phyloP scores from a whole-genome alignment of 2,888 invertebrate genomes.

The Caenorhabditis wallacei region DNA sequence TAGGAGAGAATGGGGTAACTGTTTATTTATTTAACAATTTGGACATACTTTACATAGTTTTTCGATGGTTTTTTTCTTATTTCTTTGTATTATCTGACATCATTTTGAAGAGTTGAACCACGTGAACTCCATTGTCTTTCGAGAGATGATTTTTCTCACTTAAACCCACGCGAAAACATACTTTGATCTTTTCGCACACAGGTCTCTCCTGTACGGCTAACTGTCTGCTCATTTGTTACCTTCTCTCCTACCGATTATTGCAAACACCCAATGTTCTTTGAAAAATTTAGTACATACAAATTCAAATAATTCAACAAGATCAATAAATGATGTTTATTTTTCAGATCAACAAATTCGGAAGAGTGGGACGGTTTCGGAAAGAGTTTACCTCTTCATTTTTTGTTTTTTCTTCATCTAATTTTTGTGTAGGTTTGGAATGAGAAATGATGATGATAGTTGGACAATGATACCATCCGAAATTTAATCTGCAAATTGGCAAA shows the following conservation, averaged over 20 bases:
- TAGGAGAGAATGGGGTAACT: conserved; percentile 15
- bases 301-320: conserved; percentile 33
- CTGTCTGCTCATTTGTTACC: conserved; percentile 9
- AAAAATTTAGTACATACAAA: conserved; percentile 28
- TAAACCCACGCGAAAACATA: conserved; percentile 29
- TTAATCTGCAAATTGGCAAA: too few relatives aligned
- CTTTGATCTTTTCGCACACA: conserved; percentile 35
- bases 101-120: conserved; percentile 24
- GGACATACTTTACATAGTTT: conserved; percentile 14
- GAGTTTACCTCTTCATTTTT: not conserved
- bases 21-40: conserved; percentile 17
- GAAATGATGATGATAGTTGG: not conserved
- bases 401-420: conserved; percentile 12
- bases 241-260: conserved; percentile 1
- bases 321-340: conserved; percentile 44
- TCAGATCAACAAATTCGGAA: conserved; percentile 21
- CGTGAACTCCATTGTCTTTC: conserved; percentile 12
- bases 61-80: not conserved
- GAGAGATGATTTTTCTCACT: not conserved
- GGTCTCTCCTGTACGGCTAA: not conserved
- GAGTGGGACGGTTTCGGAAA: not conserved
- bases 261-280: conserved; percentile 40
- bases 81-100: conserved; percentile 18
- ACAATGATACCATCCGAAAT: not conserved
- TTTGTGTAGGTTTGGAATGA: conserved; percentile 30